Percentiles rank a stretch among this genome's conserved stretches.
phyloP scores from a whole-genome alignment of 2,888 invertebrate species.

The Sesia apiformis region DNA sequence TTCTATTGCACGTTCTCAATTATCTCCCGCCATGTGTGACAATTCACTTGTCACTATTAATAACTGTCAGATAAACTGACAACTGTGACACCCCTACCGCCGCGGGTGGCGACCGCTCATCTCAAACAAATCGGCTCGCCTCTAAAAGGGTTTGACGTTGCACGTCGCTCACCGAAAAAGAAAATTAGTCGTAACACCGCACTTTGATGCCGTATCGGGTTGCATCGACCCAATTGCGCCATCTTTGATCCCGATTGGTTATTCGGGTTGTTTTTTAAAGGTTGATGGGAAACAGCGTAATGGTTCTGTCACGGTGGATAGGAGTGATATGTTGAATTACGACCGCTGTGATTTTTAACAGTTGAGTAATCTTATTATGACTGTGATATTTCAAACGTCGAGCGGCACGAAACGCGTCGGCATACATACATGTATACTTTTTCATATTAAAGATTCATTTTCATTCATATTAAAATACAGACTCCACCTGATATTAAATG shows the following conservation, averaged over 20 bases:
- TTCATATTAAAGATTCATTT: too few species aligned
- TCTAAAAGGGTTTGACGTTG: slow-evolving; percentile 57
- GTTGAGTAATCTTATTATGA: too few species aligned
- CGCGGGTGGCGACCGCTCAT: slow-evolving; percentile 43
- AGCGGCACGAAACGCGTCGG: too few species aligned
- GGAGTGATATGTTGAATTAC: slow-evolving; percentile 6
- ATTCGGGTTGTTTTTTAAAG: slow-evolving; percentile 2
- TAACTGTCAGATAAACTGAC: neutral
- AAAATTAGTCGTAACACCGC: slow-evolving; percentile 38
- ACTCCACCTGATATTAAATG: too few species aligned
- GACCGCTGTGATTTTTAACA: too few species aligned
- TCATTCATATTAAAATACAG: too few species aligned
- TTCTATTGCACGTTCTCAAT: too few species aligned
- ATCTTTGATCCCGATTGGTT: slow-evolving; percentile 45
- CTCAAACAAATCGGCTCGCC: slow-evolving; percentile 23
- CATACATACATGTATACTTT: too few species aligned
- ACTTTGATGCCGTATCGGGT: slow-evolving; percentile 41
- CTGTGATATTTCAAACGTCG: too few species aligned
- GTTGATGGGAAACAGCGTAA: slow-evolving; percentile 13
- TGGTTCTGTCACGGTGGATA: slow-evolving; percentile 6
- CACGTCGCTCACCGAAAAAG: slow-evolving; percentile 44
- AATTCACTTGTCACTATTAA: too few species aligned
- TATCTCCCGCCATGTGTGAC: too few species aligned
- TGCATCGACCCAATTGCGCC: slow-evolving; percentile 52
- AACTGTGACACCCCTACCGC: slow-evolving; percentile 14